phyloP scores from a whole-genome alignment of 1,140 invertebrate species.

The Drosophila auraria region DNA sequence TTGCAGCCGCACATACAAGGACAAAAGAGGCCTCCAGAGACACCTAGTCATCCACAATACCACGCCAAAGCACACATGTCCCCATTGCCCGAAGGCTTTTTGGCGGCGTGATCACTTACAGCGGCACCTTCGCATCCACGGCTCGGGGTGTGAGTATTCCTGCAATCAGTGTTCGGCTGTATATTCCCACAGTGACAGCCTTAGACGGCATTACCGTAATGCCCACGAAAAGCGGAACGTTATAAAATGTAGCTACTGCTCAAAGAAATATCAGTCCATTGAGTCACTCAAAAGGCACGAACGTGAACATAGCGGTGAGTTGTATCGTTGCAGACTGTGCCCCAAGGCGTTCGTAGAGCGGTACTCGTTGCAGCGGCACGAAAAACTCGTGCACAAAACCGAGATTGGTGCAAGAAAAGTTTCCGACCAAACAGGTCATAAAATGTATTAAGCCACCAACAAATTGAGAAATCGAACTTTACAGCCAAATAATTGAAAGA shows the following conservation, averaged over 20 bases:
- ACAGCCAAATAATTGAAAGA: too few species aligned
- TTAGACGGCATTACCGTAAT: neutral
- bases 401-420: too few species aligned
- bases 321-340: too few species aligned
- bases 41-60: neutral
- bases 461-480: too few species aligned
- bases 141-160: neutral
- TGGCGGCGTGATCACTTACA: fast-evolving
- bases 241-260: neutral
- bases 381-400: too few species aligned
- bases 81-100: neutral
- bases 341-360: too few species aligned
- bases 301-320: neutral
- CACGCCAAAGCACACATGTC: neutral
- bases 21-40: neutral
- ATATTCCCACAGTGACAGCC: fast-evolving
- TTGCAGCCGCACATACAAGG: neutral
- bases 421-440: too few species aligned
- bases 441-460: too few species aligned
- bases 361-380: too few species aligned
- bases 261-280: neutral
- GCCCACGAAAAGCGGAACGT: neutral
- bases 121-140: neutral
- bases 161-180: neutral
- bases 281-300: neutral